Base-by-base conservation (phyloP, 2,797 vertebrate genomes). In the Acrossocheilus wenchowensis region DNA sequence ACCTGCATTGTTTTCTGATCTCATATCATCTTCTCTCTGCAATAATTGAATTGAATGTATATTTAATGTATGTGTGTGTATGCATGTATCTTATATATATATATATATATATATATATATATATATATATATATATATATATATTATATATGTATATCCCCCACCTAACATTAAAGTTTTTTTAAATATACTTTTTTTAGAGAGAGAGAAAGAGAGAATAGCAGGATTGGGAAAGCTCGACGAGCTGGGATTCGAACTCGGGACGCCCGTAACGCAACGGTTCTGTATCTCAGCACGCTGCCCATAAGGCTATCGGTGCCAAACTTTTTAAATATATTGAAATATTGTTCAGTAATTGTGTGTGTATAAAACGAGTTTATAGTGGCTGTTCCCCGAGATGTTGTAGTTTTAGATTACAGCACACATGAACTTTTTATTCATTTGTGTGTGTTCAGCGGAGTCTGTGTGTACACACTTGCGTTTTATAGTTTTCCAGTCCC, bases 401-500 rank as follows among this genome's bases (percentile, higher is more conserved):
- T 39, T 43, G 48, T 69, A 48, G 74, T 4, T 62, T 62, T 62
- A 77, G 73, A 54, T 54, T 52, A 23, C 34, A 77, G 10, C 48
- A 34, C 74, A 39, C 74, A 54, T 36, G n/a, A 64, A 14, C 26
- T 34, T 7, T 66, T 17, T 34, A n/a, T 34, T 34, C 30, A 66
- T 15, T 7, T 26, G 50, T 14, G 52, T 1, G 19, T 1, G 68
- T 64, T 79, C 41, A 78, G 71, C 21, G 15, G 19, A 83, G 69
- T 84, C 60, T 50, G 77, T 57, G 81, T 36, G 62, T 64, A 36
- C 60, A 74, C 54, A 78, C 43, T 78, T 85, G 71, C 80, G 78
- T 89, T 81, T 83, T 82, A 84, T 83, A 64, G 84, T 82, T 89
- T 88, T 85, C 66, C 71, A 72, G 43, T 82, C 60, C 34, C 82